A percentile compares a stretch with the other conserved stretches of the same genome.
Conservation (phyloP, 2,888 invertebrate species). For the Lasioglossum malachurum region DNA sequence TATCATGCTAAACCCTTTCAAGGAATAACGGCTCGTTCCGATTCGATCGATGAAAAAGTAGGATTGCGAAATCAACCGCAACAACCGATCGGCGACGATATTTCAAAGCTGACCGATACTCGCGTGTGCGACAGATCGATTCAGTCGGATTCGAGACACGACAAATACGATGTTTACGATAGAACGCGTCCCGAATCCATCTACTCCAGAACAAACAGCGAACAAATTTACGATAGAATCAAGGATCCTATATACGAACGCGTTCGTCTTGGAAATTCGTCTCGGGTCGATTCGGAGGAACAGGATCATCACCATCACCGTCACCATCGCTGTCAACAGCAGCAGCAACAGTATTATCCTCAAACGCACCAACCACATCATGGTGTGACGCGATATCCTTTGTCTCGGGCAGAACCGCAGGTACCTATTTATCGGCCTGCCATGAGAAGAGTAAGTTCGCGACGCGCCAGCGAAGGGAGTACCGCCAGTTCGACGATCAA, state of each 20-base stretch:
- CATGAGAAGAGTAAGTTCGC: conserved; percentile 74
- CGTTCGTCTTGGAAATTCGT: conserved; percentile 73
- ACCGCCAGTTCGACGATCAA: conserved; percentile 66
- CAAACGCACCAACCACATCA: conserved; percentile 63
- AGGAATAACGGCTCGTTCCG: conserved; percentile 55
- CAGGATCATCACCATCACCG: conserved; percentile 31
- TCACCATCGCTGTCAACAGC: conserved; percentile 28
- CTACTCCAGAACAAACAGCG: conserved; percentile 85
- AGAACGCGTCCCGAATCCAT: conserved; percentile 84
- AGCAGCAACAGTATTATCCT: conserved; percentile 32
- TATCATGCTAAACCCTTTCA: conserved; percentile 50
- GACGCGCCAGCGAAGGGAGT: conserved; percentile 86
- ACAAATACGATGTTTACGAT: conserved; percentile 77
- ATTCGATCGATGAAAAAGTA: conserved; percentile 46
- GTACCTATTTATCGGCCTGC: conserved; percentile 81
- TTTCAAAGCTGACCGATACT: conserved; percentile 17
- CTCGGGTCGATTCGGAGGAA: conserved; percentile 27
- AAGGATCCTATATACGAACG: conserved; percentile 83
- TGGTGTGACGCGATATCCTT: conserved; percentile 78
- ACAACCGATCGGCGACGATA: conserved; percentile 9
- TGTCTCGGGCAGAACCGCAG: conserved; percentile 82
- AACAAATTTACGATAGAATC: conserved; percentile 81
- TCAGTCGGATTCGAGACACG: conserved; percentile 52
- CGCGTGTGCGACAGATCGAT: conserved; percentile 40
- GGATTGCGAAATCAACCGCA: conserved; percentile 22